phyloP scores from a whole-genome alignment of 2,888 invertebrate genomes.

The Seladonia tumulorum region DNA sequence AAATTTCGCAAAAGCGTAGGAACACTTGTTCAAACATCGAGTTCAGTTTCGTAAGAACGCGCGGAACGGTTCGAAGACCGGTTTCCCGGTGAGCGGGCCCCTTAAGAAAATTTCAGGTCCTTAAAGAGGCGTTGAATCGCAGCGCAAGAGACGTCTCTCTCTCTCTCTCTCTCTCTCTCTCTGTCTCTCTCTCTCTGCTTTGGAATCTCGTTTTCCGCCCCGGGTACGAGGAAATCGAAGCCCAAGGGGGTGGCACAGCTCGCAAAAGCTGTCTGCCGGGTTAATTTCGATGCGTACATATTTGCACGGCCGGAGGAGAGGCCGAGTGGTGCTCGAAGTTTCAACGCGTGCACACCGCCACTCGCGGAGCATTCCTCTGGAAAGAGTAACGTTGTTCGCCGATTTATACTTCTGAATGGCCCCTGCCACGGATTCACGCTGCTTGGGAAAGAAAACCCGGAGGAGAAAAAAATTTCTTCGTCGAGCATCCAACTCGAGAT shows the following conservation, averaged over 20 bases:
- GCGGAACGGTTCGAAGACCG: neutral
- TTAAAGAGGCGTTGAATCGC: neutral
- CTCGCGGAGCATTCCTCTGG: slow-evolving; percentile 41
- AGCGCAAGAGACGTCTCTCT: neutral
- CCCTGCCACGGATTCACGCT: neutral
- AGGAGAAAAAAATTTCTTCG: neutral
- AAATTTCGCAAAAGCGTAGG: neutral
- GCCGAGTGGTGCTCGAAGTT: slow-evolving; percentile 51
- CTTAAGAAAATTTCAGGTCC: neutral
- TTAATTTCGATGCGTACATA: slow-evolving; percentile 67
- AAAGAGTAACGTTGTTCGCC: slow-evolving; percentile 24
- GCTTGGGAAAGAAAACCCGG: neutral
- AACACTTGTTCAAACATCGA: slow-evolving; percentile 3
- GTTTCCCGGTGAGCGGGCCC: neutral
- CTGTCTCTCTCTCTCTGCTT: neutral
- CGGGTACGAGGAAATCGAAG: slow-evolving; percentile 23
- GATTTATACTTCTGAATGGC: slow-evolving; percentile 39
- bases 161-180: neutral
- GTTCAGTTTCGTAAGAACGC: neutral
- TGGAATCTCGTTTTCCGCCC: neutral
- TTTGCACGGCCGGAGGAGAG: slow-evolving; percentile 49
- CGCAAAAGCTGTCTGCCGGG: slow-evolving; percentile 50
- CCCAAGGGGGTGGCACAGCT: slow-evolving; percentile 28
- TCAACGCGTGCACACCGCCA: slow-evolving; percentile 36
- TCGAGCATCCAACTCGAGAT: neutral